These are phyloP conservation scores for Brachionus rubens DNA, from an alignment of 1,140 invertebrate genomes.

Conservation along the genomic window DNA sequence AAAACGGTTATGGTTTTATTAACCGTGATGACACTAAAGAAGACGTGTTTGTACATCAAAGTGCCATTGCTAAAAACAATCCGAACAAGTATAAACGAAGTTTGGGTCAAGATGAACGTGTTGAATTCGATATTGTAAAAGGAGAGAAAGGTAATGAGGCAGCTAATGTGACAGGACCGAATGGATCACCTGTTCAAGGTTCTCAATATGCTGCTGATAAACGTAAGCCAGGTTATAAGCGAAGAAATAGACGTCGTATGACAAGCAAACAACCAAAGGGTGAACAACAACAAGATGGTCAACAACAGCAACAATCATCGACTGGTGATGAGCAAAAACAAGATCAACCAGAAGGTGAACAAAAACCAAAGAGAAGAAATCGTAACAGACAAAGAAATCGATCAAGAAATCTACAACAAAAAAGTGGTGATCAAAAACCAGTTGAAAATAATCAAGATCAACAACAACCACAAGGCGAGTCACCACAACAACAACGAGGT, in stretches of 20 bases:
- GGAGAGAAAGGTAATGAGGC: slow-evolving; percentile 78
- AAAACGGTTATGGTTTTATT: slow-evolving; percentile 99
- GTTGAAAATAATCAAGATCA: neutral
- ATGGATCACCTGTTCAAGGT: slow-evolving; percentile 84
- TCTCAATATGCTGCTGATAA: slow-evolving; percentile 81
- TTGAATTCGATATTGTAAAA: slow-evolving; percentile 95
- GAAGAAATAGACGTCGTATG: neutral
- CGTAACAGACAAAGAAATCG: neutral
- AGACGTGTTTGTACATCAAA: slow-evolving; percentile 95
- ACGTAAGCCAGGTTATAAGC: slow-evolving; percentile 37
- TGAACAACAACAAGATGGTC: neutral
- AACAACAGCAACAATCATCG: neutral
- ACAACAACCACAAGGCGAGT: neutral
- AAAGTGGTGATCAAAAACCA: neutral
- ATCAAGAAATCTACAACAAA: neutral
- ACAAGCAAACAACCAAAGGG: neutral
- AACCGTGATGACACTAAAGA: slow-evolving; percentile 97
- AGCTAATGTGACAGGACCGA: slow-evolving; percentile 90
- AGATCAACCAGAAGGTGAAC: no score
- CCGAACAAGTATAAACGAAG: slow-evolving; percentile 94
- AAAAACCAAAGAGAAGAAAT: neutral
- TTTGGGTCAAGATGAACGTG: slow-evolving; percentile 95
- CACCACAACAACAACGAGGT: neutral
- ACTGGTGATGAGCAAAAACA: no score
- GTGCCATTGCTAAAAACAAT: slow-evolving; percentile 93